Evolutionary conservation across 2,113 vertebrate genomes (phyloP).

Genomic region (Etheostoma cragini): DNA sequence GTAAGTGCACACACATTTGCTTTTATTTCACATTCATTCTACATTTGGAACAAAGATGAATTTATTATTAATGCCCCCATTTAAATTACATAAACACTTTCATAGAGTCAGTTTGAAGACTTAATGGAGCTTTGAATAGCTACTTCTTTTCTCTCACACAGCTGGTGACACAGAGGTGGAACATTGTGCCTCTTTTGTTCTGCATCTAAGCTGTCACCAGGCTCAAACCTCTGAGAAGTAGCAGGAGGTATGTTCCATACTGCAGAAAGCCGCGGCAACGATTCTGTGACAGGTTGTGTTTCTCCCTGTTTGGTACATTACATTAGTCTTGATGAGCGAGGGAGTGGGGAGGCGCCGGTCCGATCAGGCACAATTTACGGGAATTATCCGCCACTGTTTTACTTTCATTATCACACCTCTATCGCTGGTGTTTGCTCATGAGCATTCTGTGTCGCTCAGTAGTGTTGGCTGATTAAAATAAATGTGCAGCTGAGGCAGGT

Average conservation of each 20-base stretch:
- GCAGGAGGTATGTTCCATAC: conserved; percentile 38
- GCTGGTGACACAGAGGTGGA: conserved; percentile 37
- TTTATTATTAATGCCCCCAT: not conserved
- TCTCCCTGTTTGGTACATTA: conserved; percentile 44
- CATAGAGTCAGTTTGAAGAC: not conserved
- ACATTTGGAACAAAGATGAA: not conserved
- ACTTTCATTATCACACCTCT: conserved; percentile 70
- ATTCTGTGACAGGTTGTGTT: conserved; percentile 34
- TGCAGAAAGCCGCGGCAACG: conserved; percentile 33
- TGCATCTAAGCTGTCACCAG: conserved; percentile 12
- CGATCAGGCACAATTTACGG: conserved; percentile 69
- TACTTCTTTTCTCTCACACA: conserved; percentile 6
- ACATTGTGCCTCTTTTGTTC: conserved; percentile 21
- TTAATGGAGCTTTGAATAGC: conserved; percentile 28
- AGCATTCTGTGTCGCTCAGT: conserved; percentile 60
- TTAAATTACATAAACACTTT: not conserved
- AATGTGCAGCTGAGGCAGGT: conserved; percentile 59
- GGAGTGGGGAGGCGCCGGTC: conserved; percentile 34
- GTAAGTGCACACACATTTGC: not conserved
- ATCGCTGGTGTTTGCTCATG: conserved; percentile 48
- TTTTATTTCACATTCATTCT: not conserved
- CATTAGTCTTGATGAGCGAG: conserved; percentile 56
- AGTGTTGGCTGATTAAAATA: conserved; percentile 71
- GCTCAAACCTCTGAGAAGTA: conserved; percentile 9
- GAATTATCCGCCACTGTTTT: conserved; percentile 73